Evolutionary conservation across 2,888 invertebrate species (phyloP), one percentile per base, ranked within the genome.

Genomic region (Drosophila merina): DNA sequence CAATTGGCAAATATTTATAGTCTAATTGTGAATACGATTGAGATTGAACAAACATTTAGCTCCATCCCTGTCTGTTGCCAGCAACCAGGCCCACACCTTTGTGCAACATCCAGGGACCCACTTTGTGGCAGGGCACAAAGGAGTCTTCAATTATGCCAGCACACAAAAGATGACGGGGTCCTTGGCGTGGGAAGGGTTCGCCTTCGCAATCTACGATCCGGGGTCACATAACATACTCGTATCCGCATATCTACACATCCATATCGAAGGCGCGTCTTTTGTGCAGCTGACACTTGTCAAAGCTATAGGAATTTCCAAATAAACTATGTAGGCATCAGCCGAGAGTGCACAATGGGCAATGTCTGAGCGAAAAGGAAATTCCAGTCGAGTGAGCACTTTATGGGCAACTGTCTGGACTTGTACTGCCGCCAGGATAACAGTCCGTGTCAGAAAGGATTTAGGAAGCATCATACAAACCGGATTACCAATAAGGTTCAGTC

Each of bases 281-380:
- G 82, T 82, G 87, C 72, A 62, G 57, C 72, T 84, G 82, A 78
- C 82, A 87, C 82, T 87, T 82, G 85, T 86, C 86, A 81, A 86
- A 82, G 86, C 75, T 82, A 70, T 77, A 69, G 79, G 58, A 86
- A 86, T 81, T 82, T 57, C 57, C 72, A 82, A 79, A 85, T 72
- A 81, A 79, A 73, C 76, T 77, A 71, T 74, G 62, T 60, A 58
- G 58, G 72, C 64, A 59, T 44, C 26, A 40, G 45, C 45, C 40
- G 48, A 4, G 45, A 30, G 12, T 10, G 48, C 12, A 44, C 51
- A 54, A 33, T 49, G 57, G 30, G 40, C 45, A 12, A 30, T 31
- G 36, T 8, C 14, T 8, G 28, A 12, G n/a, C 26, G 2, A 60
- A 60, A 40, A 6, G n/a, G 12, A 33, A 10, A 10, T 38, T 38